phyloP scores from a whole-genome alignment of 2,888 invertebrate genomes.

The Molanna angustata region DNA sequence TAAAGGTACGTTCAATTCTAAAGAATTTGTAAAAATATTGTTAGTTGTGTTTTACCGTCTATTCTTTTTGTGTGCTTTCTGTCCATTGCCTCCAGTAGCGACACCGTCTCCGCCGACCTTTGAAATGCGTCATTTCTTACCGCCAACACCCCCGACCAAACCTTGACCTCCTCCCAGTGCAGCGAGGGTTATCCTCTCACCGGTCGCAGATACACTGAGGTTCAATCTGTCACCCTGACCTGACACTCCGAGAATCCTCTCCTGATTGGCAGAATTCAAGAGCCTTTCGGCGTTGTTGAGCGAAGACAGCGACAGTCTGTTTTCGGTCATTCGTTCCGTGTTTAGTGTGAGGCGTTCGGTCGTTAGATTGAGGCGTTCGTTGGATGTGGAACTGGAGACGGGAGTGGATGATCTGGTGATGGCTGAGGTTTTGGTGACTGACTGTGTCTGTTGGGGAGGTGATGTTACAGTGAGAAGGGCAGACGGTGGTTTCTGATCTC shows the following conservation, averaged over 20 bases:
- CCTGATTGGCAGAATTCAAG: conserved; percentile 34
- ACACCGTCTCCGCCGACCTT: conserved; percentile 36
- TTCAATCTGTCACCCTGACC: conserved; percentile 15
- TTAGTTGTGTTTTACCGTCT: conserved; percentile 20
- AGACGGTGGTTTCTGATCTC: conserved; percentile 48
- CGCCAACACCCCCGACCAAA: conserved; percentile 44
- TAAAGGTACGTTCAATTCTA: too few species aligned
- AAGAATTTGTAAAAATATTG: too few species aligned
- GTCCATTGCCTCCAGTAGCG: conserved; percentile 6
- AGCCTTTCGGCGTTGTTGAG: conserved; percentile 43
- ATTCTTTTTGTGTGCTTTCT: conserved; percentile 19
- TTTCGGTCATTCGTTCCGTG: conserved; percentile 29
- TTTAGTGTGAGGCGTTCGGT: conserved; percentile 20
- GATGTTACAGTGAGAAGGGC: conserved; percentile 42
- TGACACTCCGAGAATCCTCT: conserved; percentile 20
- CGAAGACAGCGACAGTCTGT: conserved; percentile 41
- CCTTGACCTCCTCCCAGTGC: conserved; percentile 48
- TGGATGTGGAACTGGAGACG: conserved; percentile 38
- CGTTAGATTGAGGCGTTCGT: conserved; percentile 25
- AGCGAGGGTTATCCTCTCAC: conserved; percentile 45
- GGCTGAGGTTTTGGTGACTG: conserved; percentile 41
- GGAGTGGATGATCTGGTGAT: conserved; percentile 36
- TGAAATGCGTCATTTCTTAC: conserved; percentile 54
- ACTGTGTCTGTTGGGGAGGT: conserved; percentile 44
- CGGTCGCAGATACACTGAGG: conserved; percentile 34